Evolutionary conservation across 2,113 vertebrate genomes (phyloP), one percentile per base, ranked within the genome.

Genomic region (Trematomus loennbergii): DNA sequence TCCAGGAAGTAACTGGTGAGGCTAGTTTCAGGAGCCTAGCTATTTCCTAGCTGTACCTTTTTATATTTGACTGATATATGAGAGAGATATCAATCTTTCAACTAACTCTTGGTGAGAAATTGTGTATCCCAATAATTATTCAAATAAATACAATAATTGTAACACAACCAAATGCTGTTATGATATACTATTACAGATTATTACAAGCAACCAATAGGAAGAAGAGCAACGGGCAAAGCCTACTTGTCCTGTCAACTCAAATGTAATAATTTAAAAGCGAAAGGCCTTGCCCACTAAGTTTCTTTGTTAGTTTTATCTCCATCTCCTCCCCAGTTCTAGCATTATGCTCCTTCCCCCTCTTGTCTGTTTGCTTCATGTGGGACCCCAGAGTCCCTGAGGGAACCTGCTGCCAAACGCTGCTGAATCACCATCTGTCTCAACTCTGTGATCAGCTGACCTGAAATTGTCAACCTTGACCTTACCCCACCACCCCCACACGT

Each of bases 351-450:
- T 16, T 46, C 62, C 16, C 22, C 2, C 12, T 74, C 58, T 48
- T 2, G 0, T 68, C 7, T 12, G 1, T 87, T 81, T 67, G 65
- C 53, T 52, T n/a, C 2, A 33, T 22, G 1, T 12, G 13, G 63
- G 6, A 12, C 29, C 66, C 67, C 43, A 17, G 1, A 6, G 68
- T 78, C 72, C 79, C 85, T 15, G 17, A 71, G 88, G 79, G 77
- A 81, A 60, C 68, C 78, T 82, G 61, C 86, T 87, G 69, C 53
- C 69, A 71, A 90, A 72, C n/a, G 9, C 18, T 72, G 20, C 36
- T 85, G 91, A 93, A 89, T 93, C 67, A 79, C 91, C 92, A 94
- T 95, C 93, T 95, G 93, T 87, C 86, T 59, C 82, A 49, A 72
- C 66, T 64, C 82, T 86, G 62, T 83, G 88, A 87, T 91, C 86